phyloP scores from a whole-genome alignment of 37 sponge, comb jelly and placozoan species.

The Crambe crambe region DNA sequence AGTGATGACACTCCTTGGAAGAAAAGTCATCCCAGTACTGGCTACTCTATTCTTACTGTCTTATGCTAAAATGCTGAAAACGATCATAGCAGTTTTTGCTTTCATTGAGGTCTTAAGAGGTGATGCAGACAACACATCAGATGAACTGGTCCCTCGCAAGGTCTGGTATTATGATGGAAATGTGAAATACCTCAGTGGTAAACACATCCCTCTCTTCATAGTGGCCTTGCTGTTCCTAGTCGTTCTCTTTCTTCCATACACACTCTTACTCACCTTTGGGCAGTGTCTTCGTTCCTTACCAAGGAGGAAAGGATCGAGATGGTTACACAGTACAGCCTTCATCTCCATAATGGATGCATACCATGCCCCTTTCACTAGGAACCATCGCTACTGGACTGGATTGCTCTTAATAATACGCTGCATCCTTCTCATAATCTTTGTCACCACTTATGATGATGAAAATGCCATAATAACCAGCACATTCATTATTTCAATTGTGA shows the following conservation, averaged over 20 bases:
- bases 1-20: not conserved
- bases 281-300: not conserved
- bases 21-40: not conserved
- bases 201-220: slow-evolving; percentile 2
- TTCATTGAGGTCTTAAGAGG: not conserved
- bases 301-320: not conserved
- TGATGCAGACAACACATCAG: not conserved
- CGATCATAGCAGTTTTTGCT: not conserved
- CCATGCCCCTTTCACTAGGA: not conserved
- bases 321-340: not conserved
- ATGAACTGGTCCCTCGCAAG: not conserved
- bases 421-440: not conserved
- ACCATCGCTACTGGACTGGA: not conserved
- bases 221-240: not conserved
- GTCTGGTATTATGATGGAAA: slow-evolving; percentile 28
- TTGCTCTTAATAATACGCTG: not conserved
- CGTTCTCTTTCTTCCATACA: not conserved
- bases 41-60: slow-evolving; percentile 16
- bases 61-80: not conserved
- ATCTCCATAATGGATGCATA: slow-evolving; percentile 3
- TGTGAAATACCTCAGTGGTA: not conserved
- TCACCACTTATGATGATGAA: too few species aligned
- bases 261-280: not conserved
- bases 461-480: too few species aligned
- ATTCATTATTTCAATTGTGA: too few species aligned